Evolutionary conservation across 2,113 vertebrate genomes (phyloP), one percentile per base, ranked within the genome.

Genomic region (Leucosticte australis): DNA sequence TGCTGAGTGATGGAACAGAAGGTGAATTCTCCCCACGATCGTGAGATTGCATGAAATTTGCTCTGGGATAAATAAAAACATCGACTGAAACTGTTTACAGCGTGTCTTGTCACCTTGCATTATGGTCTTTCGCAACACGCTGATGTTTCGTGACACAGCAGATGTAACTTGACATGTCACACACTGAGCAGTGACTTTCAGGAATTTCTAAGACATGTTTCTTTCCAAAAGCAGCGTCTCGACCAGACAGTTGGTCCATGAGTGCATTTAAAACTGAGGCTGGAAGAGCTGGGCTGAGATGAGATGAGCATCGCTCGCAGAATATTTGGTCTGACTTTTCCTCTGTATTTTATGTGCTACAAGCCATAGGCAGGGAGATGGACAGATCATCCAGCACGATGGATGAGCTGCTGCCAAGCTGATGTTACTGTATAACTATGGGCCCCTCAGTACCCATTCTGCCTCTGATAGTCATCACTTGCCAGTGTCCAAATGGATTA

Each of bases 381-480:
- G 93, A 93, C 94, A 95, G 94, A 95, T 93, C 96, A 95, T 93
- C 90, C 62, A 83, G 88, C 83, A 94, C 52, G 80, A 94, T 96
- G 92, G 71, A 96, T 95, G 88, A 93, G 90, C 94, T 93, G 79
- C 92, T 96, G 95, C 95, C 92, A 95, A 68, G 83, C 76, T 28
- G 33, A 94, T 92, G 95, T 91, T 94, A 86, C 93, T 89, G 88
- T 81, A 26, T 90, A 92, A 68, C 94, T 92, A 93, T 79, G 65
- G 93, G 92, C 94, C 93, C 86, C 94, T 96, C 95, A 96, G 90
- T 90, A 95, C 92, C 92, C 88, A 96, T 95, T 96, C 95, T 92
- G 83, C 83, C 73, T 95, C 88, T 94, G 88, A 97, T 81, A 96
- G 95, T 92, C 95, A 96, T 95, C 95, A 56, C 90, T 96, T 96